Conservation (phyloP, 2,888 invertebrate genomes). For the Lepas anatifera region DNA sequence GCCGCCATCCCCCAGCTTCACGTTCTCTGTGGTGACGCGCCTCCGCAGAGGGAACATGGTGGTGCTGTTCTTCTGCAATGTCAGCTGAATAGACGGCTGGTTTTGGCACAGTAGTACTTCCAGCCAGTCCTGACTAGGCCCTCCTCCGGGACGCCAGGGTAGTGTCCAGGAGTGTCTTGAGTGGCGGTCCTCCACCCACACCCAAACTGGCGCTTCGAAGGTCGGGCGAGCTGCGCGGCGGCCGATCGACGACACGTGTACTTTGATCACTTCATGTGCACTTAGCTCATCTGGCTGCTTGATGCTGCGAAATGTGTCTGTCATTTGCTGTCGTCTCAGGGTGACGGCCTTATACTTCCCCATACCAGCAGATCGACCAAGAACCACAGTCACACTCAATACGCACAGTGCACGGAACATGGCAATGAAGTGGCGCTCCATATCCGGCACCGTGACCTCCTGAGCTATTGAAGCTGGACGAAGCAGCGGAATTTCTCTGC, state of each 20-base stretch:
- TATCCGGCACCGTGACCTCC: too few relatives aligned
- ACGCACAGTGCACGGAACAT: too few relatives aligned
- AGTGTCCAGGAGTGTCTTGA: background rate
- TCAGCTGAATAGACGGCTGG: background rate
- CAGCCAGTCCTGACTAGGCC: background rate
- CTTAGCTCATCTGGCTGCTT: background rate
- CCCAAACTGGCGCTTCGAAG: background rate
- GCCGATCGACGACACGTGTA: background rate
- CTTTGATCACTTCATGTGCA: background rate
- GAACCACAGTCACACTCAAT: too few relatives aligned
- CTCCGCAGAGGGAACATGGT: background rate
- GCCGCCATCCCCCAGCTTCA: background rate
- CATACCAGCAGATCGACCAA: too few relatives aligned
- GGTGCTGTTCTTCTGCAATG: too few relatives aligned
- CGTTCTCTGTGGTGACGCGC: slow-evolving; percentile 4
- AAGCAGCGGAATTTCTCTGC: too few relatives aligned
- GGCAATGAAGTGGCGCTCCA: too few relatives aligned
- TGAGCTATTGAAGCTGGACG: too few relatives aligned
- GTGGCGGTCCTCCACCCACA: background rate
- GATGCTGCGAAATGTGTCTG: too few relatives aligned
- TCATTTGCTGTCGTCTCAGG: too few relatives aligned
- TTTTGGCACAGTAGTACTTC: background rate
- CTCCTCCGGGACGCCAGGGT: background rate
- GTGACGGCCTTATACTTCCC: too few relatives aligned
- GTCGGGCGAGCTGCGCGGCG: background rate